Conservation (phyloP, 2,888 invertebrate species). For the Dasypogon diadema region DNA sequence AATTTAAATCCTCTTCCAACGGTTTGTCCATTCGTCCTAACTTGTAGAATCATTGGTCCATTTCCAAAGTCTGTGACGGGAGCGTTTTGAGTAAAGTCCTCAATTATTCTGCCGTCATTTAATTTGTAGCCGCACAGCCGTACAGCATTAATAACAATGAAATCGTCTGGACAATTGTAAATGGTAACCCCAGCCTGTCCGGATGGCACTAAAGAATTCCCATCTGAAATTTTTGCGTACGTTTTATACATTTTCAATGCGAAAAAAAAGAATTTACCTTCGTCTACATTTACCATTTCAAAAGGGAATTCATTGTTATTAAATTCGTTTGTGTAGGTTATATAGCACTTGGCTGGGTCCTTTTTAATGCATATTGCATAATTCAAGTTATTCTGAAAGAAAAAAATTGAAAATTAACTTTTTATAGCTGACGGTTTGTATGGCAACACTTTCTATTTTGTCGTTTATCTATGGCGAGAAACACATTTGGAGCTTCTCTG, state of each 20-base stretch:
- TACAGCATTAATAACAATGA: constrained; percentile 76
- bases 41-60: constrained; percentile 79
- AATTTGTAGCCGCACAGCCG: constrained; percentile 80
- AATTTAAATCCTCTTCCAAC: constrained; percentile 79
- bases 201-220: constrained; percentile 73
- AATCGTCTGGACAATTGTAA: constrained; percentile 82
- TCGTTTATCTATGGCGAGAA: too few relatives aligned
- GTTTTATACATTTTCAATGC: neutral
- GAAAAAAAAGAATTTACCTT: constrained; percentile 68
- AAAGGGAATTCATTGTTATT: constrained; percentile 72
- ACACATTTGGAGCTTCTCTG: too few relatives aligned
- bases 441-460: too few relatives aligned
- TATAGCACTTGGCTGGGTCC: constrained; percentile 74
- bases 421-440: too few relatives aligned
- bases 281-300: constrained; percentile 77
- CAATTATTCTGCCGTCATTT: constrained; percentile 76
- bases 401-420: too few relatives aligned
- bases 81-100: constrained; percentile 77
- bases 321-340: constrained; percentile 72
- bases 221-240: constrained; percentile 69
- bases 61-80: constrained; percentile 77
- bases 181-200: constrained; percentile 82
- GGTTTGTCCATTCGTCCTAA: constrained; percentile 75
- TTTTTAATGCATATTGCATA: constrained; percentile 80
- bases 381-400: constrained; percentile 78